Conservation (phyloP, 2,113 vertebrate species). For the Malurus alboscapulatus region DNA sequence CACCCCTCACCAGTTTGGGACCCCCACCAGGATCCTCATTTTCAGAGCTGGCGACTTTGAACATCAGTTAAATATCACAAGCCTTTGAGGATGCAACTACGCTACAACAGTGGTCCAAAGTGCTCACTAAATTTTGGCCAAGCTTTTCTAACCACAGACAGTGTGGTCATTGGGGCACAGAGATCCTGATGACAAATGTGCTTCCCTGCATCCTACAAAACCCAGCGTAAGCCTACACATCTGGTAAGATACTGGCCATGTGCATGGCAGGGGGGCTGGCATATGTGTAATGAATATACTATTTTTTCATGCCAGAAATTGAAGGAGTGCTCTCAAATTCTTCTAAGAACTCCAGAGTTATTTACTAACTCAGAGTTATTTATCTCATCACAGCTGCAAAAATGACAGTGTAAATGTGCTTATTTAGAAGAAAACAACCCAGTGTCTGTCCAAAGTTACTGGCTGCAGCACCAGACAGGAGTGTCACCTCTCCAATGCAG, state of each 20-base stretch:
- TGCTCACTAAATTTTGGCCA: background rate
- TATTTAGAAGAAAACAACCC: accelerated
- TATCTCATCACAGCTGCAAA: background rate
- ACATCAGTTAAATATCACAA: background rate
- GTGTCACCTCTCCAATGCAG: background rate
- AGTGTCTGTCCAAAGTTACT: background rate
- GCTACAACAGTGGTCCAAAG: background rate
- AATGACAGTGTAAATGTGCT: background rate
- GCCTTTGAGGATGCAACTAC: background rate
- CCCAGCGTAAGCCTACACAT: background rate
- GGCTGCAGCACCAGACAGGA: background rate
- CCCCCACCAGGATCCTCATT: background rate
- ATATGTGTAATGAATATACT: background rate
- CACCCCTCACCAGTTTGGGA: background rate
- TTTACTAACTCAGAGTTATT: background rate
- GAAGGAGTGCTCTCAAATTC: background rate
- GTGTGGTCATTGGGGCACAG: accelerated
- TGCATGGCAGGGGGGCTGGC: background rate
- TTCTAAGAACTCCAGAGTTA: background rate
- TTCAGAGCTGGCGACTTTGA: background rate
- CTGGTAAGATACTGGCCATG: background rate
- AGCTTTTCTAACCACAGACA: background rate
- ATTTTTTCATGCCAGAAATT: background rate
- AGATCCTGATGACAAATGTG: background rate
- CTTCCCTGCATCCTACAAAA: background rate